Percentiles rank a stretch among this genome's conserved stretches.
Conservation (phyloP, 2,888 invertebrate species). For the Ephialtes manifestator region DNA sequence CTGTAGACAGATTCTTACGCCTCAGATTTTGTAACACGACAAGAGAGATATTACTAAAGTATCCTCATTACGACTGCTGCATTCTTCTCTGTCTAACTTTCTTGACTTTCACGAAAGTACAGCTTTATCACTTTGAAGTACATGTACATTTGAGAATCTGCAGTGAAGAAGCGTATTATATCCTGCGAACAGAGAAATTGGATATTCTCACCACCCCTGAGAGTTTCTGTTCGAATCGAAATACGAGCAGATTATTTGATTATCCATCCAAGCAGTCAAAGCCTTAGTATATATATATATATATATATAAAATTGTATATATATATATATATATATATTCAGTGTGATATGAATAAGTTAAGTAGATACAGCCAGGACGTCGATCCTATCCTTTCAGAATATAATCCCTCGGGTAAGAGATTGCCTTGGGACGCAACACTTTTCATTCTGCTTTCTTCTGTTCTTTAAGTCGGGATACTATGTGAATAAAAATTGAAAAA, state of each 20-base stretch:
- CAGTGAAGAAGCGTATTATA: neutral
- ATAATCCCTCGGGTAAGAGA: neutral
- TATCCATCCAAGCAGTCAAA: neutral
- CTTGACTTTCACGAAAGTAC: neutral
- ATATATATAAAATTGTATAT: too few species aligned
- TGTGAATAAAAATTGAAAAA: neutral
- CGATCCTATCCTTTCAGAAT: neutral
- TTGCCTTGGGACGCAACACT: neutral
- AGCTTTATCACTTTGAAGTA: neutral
- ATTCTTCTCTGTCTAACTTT: neutral
- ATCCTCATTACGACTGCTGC: constrained; percentile 16
- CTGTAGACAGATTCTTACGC: constrained; percentile 26
- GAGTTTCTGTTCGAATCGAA: neutral
- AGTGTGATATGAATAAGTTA: neutral
- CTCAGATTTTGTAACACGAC: constrained; percentile 24
- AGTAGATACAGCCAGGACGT: neutral
- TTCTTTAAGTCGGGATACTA: neutral
- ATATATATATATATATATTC: too few species aligned
- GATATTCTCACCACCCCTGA: neutral
- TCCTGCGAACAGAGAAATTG: neutral
- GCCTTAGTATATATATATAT: neutral
- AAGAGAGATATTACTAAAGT: constrained; percentile 22
- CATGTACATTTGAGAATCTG: neutral
- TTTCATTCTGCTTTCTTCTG: neutral
- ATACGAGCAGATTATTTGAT: neutral